Percentiles rank a stretch among this genome's conserved stretches.
phyloP scores from a whole-genome alignment of 2,888 invertebrate genomes.

The Siphlonurus alternatus region DNA sequence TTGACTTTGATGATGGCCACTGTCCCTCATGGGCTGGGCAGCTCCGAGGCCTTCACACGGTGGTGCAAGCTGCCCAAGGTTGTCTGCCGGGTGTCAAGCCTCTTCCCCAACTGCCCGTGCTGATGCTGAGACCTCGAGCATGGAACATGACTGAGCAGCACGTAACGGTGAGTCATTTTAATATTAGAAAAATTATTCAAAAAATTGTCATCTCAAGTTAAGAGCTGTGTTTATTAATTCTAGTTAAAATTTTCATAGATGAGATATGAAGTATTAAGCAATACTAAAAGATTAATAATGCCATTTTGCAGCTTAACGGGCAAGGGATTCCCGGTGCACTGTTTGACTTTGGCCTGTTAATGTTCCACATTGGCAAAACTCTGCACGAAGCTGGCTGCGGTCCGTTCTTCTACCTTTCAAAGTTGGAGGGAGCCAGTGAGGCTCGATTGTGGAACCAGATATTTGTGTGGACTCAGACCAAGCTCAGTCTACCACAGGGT shows the following conservation, averaged over 20 bases:
- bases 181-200: constrained; percentile 8
- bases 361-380: constrained; percentile 42
- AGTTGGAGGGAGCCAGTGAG: constrained; percentile 45
- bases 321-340: constrained; percentile 44
- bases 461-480: constrained; percentile 41
- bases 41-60: constrained; percentile 41
- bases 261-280: no score
- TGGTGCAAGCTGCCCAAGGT: constrained; percentile 36
- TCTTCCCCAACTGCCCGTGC: no score
- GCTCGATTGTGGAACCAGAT: constrained; percentile 52
- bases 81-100: constrained; percentile 33
- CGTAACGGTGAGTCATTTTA: constrained; percentile 29
- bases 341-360: constrained; percentile 49
- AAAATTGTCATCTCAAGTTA: neutral
- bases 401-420: constrained; percentile 55
- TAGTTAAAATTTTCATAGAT: no score
- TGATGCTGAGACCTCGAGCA: constrained; percentile 51
- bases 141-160: constrained; percentile 58
- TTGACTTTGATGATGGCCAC: constrained; percentile 54
- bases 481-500: constrained; percentile 33
- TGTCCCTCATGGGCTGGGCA: constrained; percentile 57
- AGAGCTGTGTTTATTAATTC: constrained; percentile 1
- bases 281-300: constrained; percentile 4
- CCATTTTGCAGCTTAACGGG: constrained; percentile 33
- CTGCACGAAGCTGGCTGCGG: constrained; percentile 38